Base-by-base conservation (phyloP, 1,140 invertebrate genomes). In the Aphelenchoides avenae region DNA sequence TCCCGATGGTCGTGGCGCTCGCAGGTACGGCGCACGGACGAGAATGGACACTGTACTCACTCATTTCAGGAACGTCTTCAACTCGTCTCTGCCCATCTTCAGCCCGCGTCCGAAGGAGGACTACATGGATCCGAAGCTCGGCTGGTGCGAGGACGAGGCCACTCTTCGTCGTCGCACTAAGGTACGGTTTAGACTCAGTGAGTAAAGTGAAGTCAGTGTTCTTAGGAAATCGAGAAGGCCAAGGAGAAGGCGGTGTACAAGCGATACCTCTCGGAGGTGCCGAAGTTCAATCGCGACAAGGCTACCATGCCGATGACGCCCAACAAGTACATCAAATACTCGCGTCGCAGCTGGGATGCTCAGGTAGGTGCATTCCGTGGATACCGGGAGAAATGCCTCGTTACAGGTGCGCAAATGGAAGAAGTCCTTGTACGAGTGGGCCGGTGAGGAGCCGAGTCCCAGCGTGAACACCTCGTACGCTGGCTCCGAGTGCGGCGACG, bases 301-400 rank as follows among this genome's bases (percentile, higher is more conserved):
- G 49, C 59, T 24, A 57, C 52, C 15, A 44, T 61, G 20, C 80
- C 80, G 9, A 60, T 64, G 30, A 81, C 80, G 13, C 80, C 80
- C 6, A 76, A 80, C 49, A 81, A 81, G 59, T 71, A 66, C 43
- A 27, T 66, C 36, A 79, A 80, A 60, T 73, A 60, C 49, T 76
- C 75, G 44, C 71, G 80, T 6, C 60, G 80, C n/a, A 75, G 71
- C 9, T 81, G 79, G 78, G 80, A 81, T 61, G 52, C 48, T 22
- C 66, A 72, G 49, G 57, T 51, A 4, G 22, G 40, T 36, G 13
- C 18, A 36, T 36, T 36, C 13, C 18, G 13, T 36, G 18, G 34
- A 13, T 13, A 36, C 34, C 13, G 18, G 13, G 13, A 13, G 18
- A 36, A 36, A 36, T 36, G 13, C 18, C 18, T 13, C 34, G 13